Base-by-base conservation (phyloP, 1,140 invertebrate genomes). In the Dendrolimus punctatus region DNA sequence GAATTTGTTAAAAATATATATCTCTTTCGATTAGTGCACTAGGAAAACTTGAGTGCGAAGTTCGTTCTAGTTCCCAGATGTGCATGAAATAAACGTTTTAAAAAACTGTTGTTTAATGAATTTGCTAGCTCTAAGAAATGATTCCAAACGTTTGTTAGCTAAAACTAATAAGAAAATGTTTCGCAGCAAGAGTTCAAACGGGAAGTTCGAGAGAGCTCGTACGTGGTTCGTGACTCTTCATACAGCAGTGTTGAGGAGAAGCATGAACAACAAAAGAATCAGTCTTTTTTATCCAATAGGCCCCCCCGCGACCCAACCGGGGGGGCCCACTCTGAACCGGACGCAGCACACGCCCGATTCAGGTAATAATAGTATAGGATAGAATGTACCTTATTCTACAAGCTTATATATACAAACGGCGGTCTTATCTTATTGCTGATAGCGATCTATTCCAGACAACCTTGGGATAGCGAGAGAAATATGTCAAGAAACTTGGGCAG, bases 261-360 rank as follows among this genome's bases (percentile, higher is more conserved):
- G 61, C 68, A 84, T 23, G 23, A 23, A 23, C 23, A 23, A 23
- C 23, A 23, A 23, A 23, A 23, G 63, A 74, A 86, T 73, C 85
- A 85, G 80, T 87, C 85, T 88, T 88, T 87, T 87, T 87, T 87
- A 86, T 87, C 84, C 84, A 88, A 83, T 87, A 87, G 80, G 84
- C 86, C 86, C 80, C 81, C 86, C 77, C 83, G 83, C 66, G 80
- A 86, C 79, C 79, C 80, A 46, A 75, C 59, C 76, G 84, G 81
- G 86, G 83, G 86, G 85, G 85, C 86, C 73, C 86, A 64, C 6
- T 80, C 89, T 71, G 88, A 87, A 46, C 88, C 87, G 51, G 90
- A 90, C 67, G 84, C 88, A 5, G 78, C 77, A 40, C 87, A 90
- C 58, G 85, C 84, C 50, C 83, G 87, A 68, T 90, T 89, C 71